Evolutionary conservation across 2,797 vertebrate genomes (phyloP).

Genomic region (Macropus fuliginosus): DNA sequence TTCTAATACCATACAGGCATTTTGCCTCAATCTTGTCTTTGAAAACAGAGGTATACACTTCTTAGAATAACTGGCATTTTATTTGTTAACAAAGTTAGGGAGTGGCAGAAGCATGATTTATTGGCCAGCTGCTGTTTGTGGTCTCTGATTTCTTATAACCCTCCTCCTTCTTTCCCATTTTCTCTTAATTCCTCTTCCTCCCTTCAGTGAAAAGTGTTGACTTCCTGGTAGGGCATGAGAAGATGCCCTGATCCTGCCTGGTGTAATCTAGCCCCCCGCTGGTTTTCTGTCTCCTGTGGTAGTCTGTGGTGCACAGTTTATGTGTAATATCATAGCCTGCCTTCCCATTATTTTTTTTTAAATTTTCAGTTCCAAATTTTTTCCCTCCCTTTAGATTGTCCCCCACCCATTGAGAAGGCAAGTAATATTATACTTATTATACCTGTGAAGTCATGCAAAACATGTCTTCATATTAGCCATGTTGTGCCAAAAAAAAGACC

Average conservation of each 20-base stretch:
- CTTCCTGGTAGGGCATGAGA: neutral
- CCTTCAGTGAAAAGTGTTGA: neutral
- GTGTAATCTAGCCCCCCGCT: neutral
- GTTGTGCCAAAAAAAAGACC: no score
- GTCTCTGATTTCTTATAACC: neutral
- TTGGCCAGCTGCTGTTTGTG: conserved; percentile 1
- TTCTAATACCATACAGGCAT: neutral
- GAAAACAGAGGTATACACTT: conserved; percentile 41
- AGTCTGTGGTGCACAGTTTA: no score
- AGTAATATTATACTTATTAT: no score
- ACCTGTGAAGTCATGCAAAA: no score
- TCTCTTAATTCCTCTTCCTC: neutral
- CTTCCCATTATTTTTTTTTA: neutral
- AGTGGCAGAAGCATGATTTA: neutral
- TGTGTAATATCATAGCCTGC: neutral
- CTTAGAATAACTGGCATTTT: neutral
- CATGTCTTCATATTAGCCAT: no score
- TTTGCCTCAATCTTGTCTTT: conserved; percentile 49
- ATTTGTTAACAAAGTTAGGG: conserved; percentile 36
- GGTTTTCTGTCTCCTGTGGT: neutral
- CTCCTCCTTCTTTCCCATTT: conserved; percentile 21
- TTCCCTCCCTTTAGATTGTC: no score
- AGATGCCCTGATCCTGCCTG: neutral
- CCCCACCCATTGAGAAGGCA: no score
- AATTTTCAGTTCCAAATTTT: no score